A percentile compares a stretch with the other conserved stretches of the same genome.
Evolutionary conservation across 2,113 vertebrate species (phyloP).

Genomic region (Atlantisia rogersi): DNA sequence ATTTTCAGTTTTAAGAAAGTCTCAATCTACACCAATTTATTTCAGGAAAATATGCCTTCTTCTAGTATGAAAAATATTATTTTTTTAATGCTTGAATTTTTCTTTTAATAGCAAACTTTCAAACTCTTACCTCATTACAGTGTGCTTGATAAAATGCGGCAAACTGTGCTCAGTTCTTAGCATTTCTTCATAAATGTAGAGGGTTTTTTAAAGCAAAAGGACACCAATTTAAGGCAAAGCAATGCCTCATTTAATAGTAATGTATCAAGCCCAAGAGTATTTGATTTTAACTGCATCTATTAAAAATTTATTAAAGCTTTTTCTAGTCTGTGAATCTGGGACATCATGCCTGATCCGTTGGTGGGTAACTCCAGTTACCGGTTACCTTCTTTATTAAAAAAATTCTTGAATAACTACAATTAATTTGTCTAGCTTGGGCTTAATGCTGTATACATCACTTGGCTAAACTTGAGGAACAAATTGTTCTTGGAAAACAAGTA

Average conservation of each 20-base stretch:
- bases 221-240: not conserved
- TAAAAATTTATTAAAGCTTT: not conserved
- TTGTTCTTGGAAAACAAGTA: not conserved
- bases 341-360: not conserved
- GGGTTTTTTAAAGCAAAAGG: not conserved
- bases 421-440: not conserved
- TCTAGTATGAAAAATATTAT: not conserved
- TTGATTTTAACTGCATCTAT: not conserved
- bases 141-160: not conserved
- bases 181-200: not conserved
- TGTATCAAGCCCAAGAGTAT: not conserved
- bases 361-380: not conserved
- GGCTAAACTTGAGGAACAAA: not conserved
- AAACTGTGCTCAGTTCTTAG: not conserved
- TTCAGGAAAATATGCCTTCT: not conserved
- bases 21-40: not conserved
- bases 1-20: not conserved
- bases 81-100: not conserved
- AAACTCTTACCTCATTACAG: not conserved
- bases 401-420: not conserved
- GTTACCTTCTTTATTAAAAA: not conserved
- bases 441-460: not conserved
- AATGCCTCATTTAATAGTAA: not conserved
- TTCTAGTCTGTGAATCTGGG: not conserved
- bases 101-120: not conserved